Percentiles rank a stretch among this genome's conserved stretches.
These are phyloP conservation scores for Sesia bembeciformis DNA, from an alignment of 2,888 invertebrate species.

Conservation along the genomic window DNA sequence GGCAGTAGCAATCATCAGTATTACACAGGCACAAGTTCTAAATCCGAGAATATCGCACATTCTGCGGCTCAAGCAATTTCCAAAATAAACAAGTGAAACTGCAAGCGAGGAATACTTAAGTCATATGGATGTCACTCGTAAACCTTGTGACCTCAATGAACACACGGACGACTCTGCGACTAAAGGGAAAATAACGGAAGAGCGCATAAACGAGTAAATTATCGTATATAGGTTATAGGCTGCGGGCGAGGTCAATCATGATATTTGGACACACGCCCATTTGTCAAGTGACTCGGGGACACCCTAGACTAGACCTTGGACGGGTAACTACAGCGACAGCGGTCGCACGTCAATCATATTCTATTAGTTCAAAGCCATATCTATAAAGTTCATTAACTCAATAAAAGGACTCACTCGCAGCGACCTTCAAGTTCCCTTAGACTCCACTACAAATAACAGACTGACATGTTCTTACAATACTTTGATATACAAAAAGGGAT, in stretches of 20 bases:
- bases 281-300: constrained; percentile 14
- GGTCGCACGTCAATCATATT: constrained; percentile 61
- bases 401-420: constrained; percentile 39
- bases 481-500: neutral
- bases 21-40: neutral
- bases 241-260: neutral
- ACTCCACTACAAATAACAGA: neutral
- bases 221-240: neutral
- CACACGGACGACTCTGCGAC: constrained; percentile 26
- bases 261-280: neutral
- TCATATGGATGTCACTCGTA: constrained; percentile 53
- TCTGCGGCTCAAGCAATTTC: constrained; percentile 35
- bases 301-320: constrained; percentile 41
- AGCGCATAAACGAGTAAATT: neutral
- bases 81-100: constrained; percentile 43
- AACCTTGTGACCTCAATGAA: constrained; percentile 54
- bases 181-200: constrained; percentile 26
- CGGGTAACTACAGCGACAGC: constrained; percentile 30
- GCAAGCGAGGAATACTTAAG: constrained; percentile 30
- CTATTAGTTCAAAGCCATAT: constrained; percentile 67
- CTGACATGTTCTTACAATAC: neutral
- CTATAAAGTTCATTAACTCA: constrained; percentile 61
- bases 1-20: neutral
- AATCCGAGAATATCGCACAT: constrained; percentile 16
- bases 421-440: constrained; percentile 22